Evolutionary conservation across 2,113 vertebrate species (phyloP), one percentile per base, ranked within the genome.

Genomic region (Anhinga anhinga): DNA sequence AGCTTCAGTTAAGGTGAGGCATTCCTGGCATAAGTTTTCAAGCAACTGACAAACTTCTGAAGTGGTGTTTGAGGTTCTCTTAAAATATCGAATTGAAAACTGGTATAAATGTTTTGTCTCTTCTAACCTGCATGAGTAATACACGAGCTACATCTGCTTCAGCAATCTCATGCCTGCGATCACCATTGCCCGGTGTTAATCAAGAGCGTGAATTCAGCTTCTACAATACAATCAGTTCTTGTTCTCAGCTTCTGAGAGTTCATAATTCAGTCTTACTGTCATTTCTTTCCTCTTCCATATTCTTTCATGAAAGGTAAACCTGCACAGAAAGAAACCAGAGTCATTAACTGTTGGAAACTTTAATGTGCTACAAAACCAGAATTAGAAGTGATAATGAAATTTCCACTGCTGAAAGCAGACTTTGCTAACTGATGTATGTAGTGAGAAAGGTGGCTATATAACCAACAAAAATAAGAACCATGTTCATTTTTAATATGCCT

Each of bases 351-450:
- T 95, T 97, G 95, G 95, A 98, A 98, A 97, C 85, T 97, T 97
- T 97, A 97, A 98, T 98, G 96, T 97, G 96, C 91, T 97, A 98
- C 88, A 98, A 98, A 98, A 98, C 95, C 97, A 98, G 97, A 98
- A 98, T 98, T 98, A 98, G 97, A 98, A 97, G 98, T 97, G 98
- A 97, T 98, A 98, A 98, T 98, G 98, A 98, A 98, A 98, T 98
- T 98, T 98, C 96, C 94, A 97, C 95, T 95, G 96, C 96, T 96
- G 97, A 98, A 98, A 98, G 88, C 52, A 95, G 95, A 92, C 88
- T 97, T 93, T 82, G 92, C 90, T 97, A 97, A 96, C 95, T 96
- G 97, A 98, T 97, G 88, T 97, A 97, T 96, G 95, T 96, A 98
- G 97, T 98, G 97, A 98, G 97, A 98, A 97, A 98, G 93, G 78